These are phyloP conservation scores for Epinephelus malabaricus DNA, from an alignment of 2,797 vertebrate genomes.

Conservation along the genomic window DNA sequence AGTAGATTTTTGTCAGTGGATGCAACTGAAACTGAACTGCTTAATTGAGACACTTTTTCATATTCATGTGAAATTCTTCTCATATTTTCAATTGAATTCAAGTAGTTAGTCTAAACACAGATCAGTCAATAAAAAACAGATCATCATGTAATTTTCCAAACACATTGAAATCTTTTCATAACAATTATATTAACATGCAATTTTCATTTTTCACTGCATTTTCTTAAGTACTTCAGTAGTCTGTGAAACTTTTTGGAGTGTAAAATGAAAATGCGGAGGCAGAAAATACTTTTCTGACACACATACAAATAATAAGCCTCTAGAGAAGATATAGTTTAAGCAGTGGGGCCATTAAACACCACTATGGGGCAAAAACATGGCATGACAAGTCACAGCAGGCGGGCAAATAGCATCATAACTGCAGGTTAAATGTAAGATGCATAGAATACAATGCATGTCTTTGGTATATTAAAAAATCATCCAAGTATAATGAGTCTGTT, in stretches of 20 bases:
- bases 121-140: conserved; percentile 17
- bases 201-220: conserved; percentile 18
- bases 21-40: not conserved
- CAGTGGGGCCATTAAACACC: not conserved
- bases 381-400: conserved; percentile 22
- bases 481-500: conserved; percentile 18
- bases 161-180: conserved; percentile 10
- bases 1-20: conserved; percentile 1
- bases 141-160: conserved; percentile 5
- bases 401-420: conserved; percentile 23
- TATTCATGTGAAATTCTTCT: conserved; percentile 7
- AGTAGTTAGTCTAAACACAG: not conserved
- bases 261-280: conserved; percentile 4
- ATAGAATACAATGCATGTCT: conserved; percentile 61
- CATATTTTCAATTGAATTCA: conserved; percentile 13
- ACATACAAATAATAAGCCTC: conserved; percentile 20
- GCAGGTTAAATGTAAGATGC: conserved; percentile 49
- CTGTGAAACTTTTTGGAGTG: not conserved
- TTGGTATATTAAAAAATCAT: conserved; percentile 66
- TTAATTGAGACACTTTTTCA: conserved; percentile 15
- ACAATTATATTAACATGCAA: conserved; percentile 6
- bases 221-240: conserved; percentile 12
- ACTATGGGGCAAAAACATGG: not conserved
- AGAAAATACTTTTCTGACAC: not conserved
- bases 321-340: conserved; percentile 14